Base-by-base conservation (phyloP, 2,113 vertebrate species). In the Gobio gobio region DNA sequence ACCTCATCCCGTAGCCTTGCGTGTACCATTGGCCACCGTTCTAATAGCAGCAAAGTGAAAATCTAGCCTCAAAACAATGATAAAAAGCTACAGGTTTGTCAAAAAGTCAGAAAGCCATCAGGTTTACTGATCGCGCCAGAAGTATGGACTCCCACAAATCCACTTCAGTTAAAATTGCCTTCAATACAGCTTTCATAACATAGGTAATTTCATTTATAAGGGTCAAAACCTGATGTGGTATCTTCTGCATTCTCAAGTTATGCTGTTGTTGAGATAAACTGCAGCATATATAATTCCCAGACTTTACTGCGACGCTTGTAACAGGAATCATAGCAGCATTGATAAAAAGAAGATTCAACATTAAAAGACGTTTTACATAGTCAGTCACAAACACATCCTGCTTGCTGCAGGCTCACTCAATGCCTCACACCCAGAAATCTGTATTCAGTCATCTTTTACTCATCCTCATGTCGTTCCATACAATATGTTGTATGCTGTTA, bases 1-100 rank as follows among this genome's bases (percentile, higher is more conserved):
- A 87, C 84, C 68, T 86, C 80, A 83, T 85, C 10, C 86, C 61
- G 6, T 82, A 87, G 81, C 56, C 36, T 78, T 56, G 43, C 45
- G 66, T 61, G 18, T 56, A 61, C 51, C 63, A 40, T 78, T 13
- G 7, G 63, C 58, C n/a, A 49, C 14, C 63, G 72, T 14, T 36
- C 56, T 16, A 56, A 33, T 73, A 49, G 40, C 66, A 64, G n/a
- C 20, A 16, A 54, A 26, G 78, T 83, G 40, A 77, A 73, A 76
- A 61, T 5, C 18, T 51, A 9, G 78, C 58, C 49, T 76, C n/a
- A 76, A 76, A 76, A 54, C 24, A 54, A 12, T 76, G 16, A 54
- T 18, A 33, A 5, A 76, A 76, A n/a, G 10, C 36, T 22, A 43
- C 20, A 22, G 36, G 68, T 43, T 13, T 43, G 68, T 43, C 36